Conservation (phyloP, 2,797 vertebrate species). For the Eupleurogrammus muticus region DNA sequence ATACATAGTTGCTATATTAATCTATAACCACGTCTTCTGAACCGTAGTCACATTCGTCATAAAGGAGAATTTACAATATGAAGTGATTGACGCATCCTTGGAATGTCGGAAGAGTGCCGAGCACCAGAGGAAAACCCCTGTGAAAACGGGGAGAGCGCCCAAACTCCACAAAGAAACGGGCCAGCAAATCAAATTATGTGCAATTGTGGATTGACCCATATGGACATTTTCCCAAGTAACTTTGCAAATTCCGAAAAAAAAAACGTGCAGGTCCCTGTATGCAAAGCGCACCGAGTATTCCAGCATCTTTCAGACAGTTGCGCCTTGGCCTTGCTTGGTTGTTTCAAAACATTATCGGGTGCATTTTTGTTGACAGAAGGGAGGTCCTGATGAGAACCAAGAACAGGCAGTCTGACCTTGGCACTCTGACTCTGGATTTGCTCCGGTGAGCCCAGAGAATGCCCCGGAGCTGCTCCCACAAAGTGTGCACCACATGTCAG, state of each 20-base stretch:
- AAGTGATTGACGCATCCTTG: slow-evolving; percentile 49
- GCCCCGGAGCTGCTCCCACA: slow-evolving; percentile 61
- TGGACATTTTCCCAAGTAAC: slow-evolving; percentile 32
- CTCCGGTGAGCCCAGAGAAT: slow-evolving; percentile 72
- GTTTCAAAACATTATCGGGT: slow-evolving; percentile 28
- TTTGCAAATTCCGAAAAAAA: slow-evolving; percentile 15
- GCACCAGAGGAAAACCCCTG: slow-evolving; percentile 35
- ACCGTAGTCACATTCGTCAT: slow-evolving; percentile 15
- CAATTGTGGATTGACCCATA: slow-evolving; percentile 39
- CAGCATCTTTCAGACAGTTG: slow-evolving; percentile 9
- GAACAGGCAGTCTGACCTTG: slow-evolving; percentile 70
- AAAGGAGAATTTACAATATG: slow-evolving; percentile 18
- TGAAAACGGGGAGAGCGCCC: slow-evolving; percentile 37
- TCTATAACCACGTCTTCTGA: slow-evolving; percentile 26
- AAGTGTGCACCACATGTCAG: slow-evolving; percentile 54
- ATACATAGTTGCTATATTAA: slow-evolving; percentile 6
- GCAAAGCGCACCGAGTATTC: slow-evolving; percentile 13
- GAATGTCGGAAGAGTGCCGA: slow-evolving; percentile 32
- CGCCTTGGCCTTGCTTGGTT: slow-evolving; percentile 13
- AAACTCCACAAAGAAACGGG: slow-evolving; percentile 35
- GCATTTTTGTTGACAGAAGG: slow-evolving; percentile 53
- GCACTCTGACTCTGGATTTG: slow-evolving; percentile 60
- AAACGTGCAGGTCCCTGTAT: slow-evolving; percentile 9
- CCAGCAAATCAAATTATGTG: slow-evolving; percentile 33
- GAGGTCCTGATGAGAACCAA: slow-evolving; percentile 45